Percentiles rank a stretch among this genome's conserved stretches.
Evolutionary conservation across 2,113 vertebrate genomes (phyloP).

Genomic region (Hypocryptadius cinnamomeus): DNA sequence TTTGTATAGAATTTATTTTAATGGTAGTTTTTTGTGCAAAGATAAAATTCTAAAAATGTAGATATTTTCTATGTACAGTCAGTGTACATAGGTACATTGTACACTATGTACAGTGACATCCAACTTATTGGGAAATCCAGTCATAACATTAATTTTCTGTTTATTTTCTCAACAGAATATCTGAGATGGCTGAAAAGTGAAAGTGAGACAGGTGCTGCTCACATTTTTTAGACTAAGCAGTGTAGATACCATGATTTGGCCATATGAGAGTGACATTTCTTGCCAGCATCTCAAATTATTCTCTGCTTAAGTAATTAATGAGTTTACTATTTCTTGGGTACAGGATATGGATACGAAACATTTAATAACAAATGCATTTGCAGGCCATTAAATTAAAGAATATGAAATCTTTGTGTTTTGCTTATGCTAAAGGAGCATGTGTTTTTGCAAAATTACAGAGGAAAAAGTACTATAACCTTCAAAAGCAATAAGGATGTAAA

Average conservation of each 20-base stretch:
- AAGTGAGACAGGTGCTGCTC: neutral
- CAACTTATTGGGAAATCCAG: neutral
- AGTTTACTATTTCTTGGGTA: neutral
- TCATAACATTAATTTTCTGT: neutral
- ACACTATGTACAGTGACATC: neutral
- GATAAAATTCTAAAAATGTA: neutral
- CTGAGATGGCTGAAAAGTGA: neutral
- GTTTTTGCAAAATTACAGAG: neutral
- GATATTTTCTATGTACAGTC: neutral
- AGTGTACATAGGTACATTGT: no score
- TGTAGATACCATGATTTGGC: neutral
- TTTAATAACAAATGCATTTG: neutral
- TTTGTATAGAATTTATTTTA: neutral
- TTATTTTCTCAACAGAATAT: neutral
- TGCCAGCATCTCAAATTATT: neutral
- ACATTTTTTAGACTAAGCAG: neutral
- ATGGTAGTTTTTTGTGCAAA: neutral
- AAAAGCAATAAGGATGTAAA: neutral
- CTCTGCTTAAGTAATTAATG: neutral
- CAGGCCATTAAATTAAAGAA: neutral
- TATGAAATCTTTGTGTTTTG: neutral
- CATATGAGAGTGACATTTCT: neutral
- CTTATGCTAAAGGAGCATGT: neutral
- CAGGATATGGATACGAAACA: neutral
- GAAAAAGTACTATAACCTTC: neutral